Evolutionary conservation across 2,797 vertebrate species (phyloP).

Genomic region (Heliangelus exortis): DNA sequence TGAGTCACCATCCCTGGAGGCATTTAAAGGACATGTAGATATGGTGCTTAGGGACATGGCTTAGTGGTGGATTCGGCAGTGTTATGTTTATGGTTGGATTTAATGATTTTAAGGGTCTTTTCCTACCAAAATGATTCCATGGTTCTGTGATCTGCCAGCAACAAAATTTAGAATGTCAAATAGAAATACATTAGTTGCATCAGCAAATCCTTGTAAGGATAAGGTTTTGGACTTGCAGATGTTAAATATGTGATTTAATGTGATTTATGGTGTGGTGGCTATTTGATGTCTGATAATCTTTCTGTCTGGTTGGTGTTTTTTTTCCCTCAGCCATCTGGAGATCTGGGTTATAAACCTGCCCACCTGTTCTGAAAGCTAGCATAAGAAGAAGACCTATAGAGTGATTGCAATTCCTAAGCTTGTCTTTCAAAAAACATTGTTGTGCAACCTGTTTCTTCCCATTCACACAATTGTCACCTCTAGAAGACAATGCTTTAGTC

Average conservation of each 20-base stretch:
- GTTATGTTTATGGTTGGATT: too few species aligned
- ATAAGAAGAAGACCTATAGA: background rate
- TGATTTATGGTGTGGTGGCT: rapidly evolving
- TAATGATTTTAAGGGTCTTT: too few species aligned
- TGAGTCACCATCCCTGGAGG: too few species aligned
- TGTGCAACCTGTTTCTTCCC: background rate
- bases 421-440: background rate
- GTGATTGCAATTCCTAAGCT: background rate
- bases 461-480: background rate
- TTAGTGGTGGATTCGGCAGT: too few species aligned
- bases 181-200: background rate
- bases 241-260: too few species aligned
- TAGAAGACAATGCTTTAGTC: background rate
- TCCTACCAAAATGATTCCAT: too few species aligned
- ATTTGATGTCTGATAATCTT: background rate
- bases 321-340: background rate
- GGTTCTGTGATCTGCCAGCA: background rate
- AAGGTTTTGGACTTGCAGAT: background rate
- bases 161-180: background rate
- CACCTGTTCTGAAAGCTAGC: background rate
- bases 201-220: background rate
- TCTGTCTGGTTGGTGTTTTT: background rate
- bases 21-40: too few species aligned
- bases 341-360: background rate
- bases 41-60: too few species aligned